Base-by-base conservation (phyloP, 2,888 invertebrate genomes). In the Zygogramma bicolorata region DNA sequence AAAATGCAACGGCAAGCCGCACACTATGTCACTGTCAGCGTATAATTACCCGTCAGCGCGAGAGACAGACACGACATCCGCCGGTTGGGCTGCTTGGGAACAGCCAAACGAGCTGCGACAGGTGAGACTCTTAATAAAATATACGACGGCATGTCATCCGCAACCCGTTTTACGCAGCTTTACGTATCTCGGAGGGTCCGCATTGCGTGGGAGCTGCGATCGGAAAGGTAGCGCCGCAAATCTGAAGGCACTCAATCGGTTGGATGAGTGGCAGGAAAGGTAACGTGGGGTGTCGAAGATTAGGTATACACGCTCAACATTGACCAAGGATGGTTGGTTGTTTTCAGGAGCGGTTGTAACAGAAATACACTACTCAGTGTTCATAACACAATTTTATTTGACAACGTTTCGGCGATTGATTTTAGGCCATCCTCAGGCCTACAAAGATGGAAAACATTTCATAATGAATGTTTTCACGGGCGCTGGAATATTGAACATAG, bases 81-180 rank as follows among this genome's bases (percentile, higher is more conserved):
- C 79, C 81, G 80, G 80, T 84, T 82, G 81, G 82, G 82, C 81
- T 83, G 85, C 84, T 83, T 82, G 84, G 84, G 82, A 84, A 84
- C 83, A 81, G 82, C 83, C 71, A 69, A 75, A 73, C 75, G 75
- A 71, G 83, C 83, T 84, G 84, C 84, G 86, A 86, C 86, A 86
- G 86, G 85, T 86, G 86, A 85, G 85, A 82, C 84, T 84, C 84
- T 86, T 86, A 85, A 86, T 86, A 86, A 86, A 86, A 86, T 86
- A 86, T 85, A 82, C 83, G 82, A 80, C 81, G 81, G 78, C 82
- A 80, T 83, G 83, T 82, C 82, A 82, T 78, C 78, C 77, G 80
- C 81, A 82, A 82, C 83, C 82, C 80, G 84, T 83, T 82, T 82
- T 81, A 83, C 81, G 82, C 82, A 79, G 79, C 76, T 70, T 53